These are phyloP conservation scores for Tringa solitaria DNA, from an alignment of 2,113 vertebrate genomes.

Conservation along the genomic window DNA sequence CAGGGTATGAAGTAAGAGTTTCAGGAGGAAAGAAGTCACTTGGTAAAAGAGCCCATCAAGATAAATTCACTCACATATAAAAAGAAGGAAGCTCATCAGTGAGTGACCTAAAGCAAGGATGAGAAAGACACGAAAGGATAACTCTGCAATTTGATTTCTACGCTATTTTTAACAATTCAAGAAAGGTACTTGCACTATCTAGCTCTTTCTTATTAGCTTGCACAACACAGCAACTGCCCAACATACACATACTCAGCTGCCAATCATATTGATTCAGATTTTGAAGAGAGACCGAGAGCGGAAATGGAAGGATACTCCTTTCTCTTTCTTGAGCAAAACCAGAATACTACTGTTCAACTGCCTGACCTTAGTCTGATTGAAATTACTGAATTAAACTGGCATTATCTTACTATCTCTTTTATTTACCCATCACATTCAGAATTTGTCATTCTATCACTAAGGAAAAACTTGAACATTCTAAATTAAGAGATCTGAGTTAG, in stretches of 20 bases:
- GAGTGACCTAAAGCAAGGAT: not conserved
- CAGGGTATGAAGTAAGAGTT: not conserved
- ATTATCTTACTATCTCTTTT: not conserved
- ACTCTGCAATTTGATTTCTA: not conserved
- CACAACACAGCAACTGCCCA: not conserved
- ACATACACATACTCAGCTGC: fast-evolving
- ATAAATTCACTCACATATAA: not conserved
- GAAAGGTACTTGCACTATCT: not conserved
- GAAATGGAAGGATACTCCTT: not conserved
- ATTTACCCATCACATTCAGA: not conserved
- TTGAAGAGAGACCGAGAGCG: not conserved
- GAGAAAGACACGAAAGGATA: not conserved
- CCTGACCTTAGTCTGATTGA: not conserved
- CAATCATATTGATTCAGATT: fast-evolving
- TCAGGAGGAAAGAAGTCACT: not conserved
- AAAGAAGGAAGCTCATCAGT: not conserved
- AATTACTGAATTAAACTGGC: not conserved
- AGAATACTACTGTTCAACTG: not conserved
- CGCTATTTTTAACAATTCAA: not conserved
- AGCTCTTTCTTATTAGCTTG: not conserved
- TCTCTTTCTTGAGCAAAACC: not conserved
- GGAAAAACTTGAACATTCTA: not conserved
- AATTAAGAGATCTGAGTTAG: not conserved
- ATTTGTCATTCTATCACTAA: not conserved
- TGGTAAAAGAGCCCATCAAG: not conserved